Evolutionary conservation across 2,797 vertebrate species (phyloP), one percentile per base, ranked within the genome.

Genomic region (Coluber constrictor): DNA sequence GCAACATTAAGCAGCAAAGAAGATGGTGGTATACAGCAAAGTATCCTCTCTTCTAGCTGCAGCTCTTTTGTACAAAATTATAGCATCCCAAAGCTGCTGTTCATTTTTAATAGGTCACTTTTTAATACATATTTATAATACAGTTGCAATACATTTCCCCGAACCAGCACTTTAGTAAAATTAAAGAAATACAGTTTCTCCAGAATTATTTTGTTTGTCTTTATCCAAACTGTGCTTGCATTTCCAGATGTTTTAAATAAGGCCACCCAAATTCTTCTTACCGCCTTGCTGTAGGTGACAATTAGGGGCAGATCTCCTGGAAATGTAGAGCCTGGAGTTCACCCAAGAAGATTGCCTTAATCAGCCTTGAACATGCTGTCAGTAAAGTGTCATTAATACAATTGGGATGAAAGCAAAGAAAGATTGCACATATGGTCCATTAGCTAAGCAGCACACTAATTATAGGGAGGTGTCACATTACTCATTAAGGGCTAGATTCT

Each of bases 361-460:
- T 79, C 94, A 86, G 92, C 89, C 93, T 88, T 70, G 92, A 92
- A 94, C 94, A 54, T 59, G 5, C 93, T 92, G 92, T 90, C 93
- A 92, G 56, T 93, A 95, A 60, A 90, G 54, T 93, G 70, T 93
- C 0, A 0, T 90, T 92, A 94, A 91, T 92, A 83, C 70, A 90
- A 88, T 51, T 87, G 92, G 54, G 90, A 86, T 83, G 94, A 94
- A 96, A 95, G 94, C 29, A 96, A 94, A 92, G 57, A 93, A 94
- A 90, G 92, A 88, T 94, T 91, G 94, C 83, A 86, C 94, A 92
- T 94, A 93, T 93, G 94, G 94, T 47, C 90, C 94, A 90, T 94
- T 96, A 95, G 83, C 87, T 79, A 94, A 96, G 91, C 61, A 92
- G 92, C 87, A 25, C 55, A 92, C 95, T 96, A 96, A 96, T 95